A percentile compares a stretch with the other conserved stretches of the same genome.
phyloP scores from a whole-genome alignment of 2,797 vertebrate species.

The Cuculus canorus region DNA sequence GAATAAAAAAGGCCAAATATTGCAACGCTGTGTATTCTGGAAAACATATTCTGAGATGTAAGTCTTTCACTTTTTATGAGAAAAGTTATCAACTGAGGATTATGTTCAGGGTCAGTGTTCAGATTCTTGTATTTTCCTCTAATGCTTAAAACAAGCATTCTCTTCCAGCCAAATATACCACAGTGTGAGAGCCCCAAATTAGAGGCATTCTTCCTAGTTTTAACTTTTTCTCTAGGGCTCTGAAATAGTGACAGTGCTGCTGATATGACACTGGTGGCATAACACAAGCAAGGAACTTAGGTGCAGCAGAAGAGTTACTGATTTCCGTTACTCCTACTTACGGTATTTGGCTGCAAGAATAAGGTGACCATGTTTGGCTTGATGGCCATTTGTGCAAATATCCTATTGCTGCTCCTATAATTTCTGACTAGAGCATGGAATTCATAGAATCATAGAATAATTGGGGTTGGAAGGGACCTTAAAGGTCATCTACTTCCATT shows the following conservation, averaged over 20 bases:
- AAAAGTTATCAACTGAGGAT: background rate
- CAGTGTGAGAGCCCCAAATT: background rate
- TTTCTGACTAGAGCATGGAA: background rate
- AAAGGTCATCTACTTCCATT: no score
- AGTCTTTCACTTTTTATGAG: background rate
- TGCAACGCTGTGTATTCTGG: background rate
- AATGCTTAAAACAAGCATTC: background rate
- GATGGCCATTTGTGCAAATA: background rate
- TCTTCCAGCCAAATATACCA: background rate
- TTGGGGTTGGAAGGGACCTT: no score
- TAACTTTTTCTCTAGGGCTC: background rate
- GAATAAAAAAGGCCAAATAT: background rate
- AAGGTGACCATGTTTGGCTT: background rate
- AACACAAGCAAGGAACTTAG: background rate
- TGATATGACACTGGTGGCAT: background rate
- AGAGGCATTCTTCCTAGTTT: background rate
- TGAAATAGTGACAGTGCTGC: background rate
- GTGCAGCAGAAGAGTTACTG: background rate
- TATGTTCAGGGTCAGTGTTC: background rate
- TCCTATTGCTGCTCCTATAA: background rate
- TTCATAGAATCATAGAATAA: no score
- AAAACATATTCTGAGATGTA: background rate
- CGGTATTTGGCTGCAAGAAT: background rate
- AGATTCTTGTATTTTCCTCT: background rate
- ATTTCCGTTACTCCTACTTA: background rate